phyloP scores from a whole-genome alignment of 2,888 invertebrate species.

The Willowsia nigromaculata region DNA sequence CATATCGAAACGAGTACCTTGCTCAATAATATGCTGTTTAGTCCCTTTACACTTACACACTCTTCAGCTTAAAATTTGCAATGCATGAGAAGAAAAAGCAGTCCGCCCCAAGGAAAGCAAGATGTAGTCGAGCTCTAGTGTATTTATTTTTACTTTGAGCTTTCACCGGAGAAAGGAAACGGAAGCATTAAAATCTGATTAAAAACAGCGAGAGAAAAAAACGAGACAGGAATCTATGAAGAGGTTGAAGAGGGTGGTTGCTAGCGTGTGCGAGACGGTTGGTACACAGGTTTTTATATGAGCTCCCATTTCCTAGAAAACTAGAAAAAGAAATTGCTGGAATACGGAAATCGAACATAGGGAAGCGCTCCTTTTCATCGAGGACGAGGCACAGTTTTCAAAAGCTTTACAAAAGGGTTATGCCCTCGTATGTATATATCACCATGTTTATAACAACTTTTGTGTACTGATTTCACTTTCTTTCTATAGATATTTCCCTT shows the following conservation, averaged over 20 bases:
- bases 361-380: not conserved
- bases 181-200: constrained; percentile 1
- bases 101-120: not conserved
- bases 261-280: not conserved
- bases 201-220: not conserved
- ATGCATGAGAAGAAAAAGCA: not conserved
- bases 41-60: too few species aligned
- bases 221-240: not conserved
- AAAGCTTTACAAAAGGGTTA: too few species aligned
- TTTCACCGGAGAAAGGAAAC: constrained; percentile 28
- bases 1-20: too few species aligned
- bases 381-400: too few species aligned
- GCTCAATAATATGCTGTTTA: too few species aligned
- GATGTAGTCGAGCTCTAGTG: not conserved
- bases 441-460: too few species aligned
- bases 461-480: too few species aligned
- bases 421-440: too few species aligned
- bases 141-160: not conserved
- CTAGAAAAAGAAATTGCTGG: not conserved
- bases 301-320: constrained; percentile 24
- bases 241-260: not conserved
- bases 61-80: not conserved
- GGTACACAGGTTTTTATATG: constrained; percentile 9
- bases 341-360: not conserved
- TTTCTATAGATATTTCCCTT: too few species aligned